Conservation (phyloP, 2,113 vertebrate genomes). For the Cheirogaleus medius region DNA sequence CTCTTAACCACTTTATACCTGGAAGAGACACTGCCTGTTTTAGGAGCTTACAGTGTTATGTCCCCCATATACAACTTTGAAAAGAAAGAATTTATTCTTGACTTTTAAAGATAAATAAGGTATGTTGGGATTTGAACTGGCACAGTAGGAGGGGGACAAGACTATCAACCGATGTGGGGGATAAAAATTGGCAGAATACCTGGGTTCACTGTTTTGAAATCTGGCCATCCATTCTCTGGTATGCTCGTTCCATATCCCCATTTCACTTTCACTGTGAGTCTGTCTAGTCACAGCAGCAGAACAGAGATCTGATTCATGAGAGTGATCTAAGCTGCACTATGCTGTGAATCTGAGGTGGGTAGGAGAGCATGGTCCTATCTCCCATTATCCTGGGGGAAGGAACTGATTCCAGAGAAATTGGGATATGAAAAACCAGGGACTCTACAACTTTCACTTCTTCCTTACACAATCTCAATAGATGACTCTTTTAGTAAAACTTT, state of each 20-base stretch:
- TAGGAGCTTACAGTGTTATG: not conserved
- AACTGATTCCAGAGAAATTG: not conserved
- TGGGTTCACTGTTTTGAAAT: not conserved
- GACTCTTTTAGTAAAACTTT: not conserved
- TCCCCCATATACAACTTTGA: not conserved
- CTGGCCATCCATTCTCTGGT: not conserved
- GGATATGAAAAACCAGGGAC: not conserved
- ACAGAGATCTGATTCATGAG: not conserved
- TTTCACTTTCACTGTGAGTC: not conserved
- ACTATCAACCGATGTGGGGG: not conserved
- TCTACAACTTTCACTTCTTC: not conserved
- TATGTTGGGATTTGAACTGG: not conserved
- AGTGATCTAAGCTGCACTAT: not conserved
- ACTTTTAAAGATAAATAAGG: not conserved
- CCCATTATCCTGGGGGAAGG: not conserved
- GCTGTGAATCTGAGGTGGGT: not conserved
- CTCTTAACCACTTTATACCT: not conserved
- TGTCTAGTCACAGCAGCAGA: not conserved
- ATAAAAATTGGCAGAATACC: not conserved
- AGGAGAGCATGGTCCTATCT: fast-evolving
- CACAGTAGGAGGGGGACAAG: not conserved
- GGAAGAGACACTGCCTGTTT: not conserved
- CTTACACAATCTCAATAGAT: not conserved
- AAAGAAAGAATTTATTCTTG: not conserved
- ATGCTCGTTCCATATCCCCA: not conserved